Base-by-base conservation (phyloP, 2,888 invertebrate species). In the Pristionchus exspectatus region DNA sequence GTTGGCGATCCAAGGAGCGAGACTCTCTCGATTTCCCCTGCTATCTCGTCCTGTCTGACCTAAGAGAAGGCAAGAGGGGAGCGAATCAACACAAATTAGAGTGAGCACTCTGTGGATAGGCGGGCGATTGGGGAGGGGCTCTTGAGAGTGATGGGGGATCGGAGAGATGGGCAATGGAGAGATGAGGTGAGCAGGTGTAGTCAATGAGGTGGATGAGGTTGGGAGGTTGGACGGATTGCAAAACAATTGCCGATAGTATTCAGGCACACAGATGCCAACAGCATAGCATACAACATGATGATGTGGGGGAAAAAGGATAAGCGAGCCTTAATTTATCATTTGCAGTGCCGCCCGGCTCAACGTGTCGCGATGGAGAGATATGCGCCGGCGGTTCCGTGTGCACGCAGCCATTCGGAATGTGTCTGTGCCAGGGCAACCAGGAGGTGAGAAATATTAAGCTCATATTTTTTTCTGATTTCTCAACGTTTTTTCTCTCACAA, bases 321-420 rank as follows among this genome's bases (percentile, higher is more conserved):
- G 63, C 7, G 18, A 63, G 66, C 0, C 4, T 24, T 27, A 27
- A 12, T 66, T 1, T n/a, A 24, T 66, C 66, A 38, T 38, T 69
- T 92, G 50, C 87, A 92, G 92, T 92, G 44, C 50, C 90, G n/a
- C 93, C 94, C 83, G 94, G 94, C 56, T 90, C 91, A n/a, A 92
- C 93, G 24, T 95, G 95, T 88, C 92, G 92, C 50, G 91, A 91
- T 33, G 93, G 94, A 85, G 94, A 94, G 90, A 90, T 93, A 89
- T 95, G 95, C 90, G 90, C 91, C 12, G 95, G 95, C 38, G 95
- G 95, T 44, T 93, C 94, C 24, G 90, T 93, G 56, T 95, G 95
- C 90, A 92, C 93, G 44, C 92, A 92, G 85, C 93, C 94, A 12
- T 92, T 94, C 89, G 92, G 93, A 33, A 90, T 94, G 44, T 94